phyloP scores from a whole-genome alignment of 2,888 invertebrate genomes.

The Leptinotarsa peninsularis region DNA sequence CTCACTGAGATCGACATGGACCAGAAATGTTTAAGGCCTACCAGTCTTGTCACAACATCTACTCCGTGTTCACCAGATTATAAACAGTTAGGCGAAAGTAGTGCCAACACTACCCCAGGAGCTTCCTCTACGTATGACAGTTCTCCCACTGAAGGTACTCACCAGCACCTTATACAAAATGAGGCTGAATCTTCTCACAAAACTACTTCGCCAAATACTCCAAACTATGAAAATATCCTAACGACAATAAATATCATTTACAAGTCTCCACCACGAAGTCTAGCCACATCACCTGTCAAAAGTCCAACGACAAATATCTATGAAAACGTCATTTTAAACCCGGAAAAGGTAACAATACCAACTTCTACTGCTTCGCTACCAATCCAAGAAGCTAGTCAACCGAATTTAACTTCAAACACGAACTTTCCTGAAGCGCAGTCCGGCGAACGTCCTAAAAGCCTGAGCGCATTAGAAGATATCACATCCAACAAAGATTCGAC shows the following conservation, averaged over 20 bases:
- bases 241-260: conserved; percentile 82
- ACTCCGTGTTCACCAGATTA: conserved; percentile 63
- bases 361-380: conserved; percentile 71
- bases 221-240: conserved; percentile 69
- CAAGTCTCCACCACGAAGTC: conserved; percentile 72
- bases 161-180: conserved; percentile 43
- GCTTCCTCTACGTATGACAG: conserved; percentile 56
- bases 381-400: conserved; percentile 71
- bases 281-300: conserved; percentile 54
- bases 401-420: conserved; percentile 56
- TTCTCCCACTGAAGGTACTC: conserved; percentile 50
- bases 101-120: conserved; percentile 58
- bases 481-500: conserved; percentile 49
- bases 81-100: conserved; percentile 60
- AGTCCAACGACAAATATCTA: conserved; percentile 63
- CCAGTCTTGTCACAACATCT: conserved; percentile 58
- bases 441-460: conserved; percentile 61
- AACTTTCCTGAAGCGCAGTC: conserved; percentile 35
- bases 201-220: conserved; percentile 33
- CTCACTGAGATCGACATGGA: conserved; percentile 61
- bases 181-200: conserved; percentile 37
- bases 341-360: conserved; percentile 70
- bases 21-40: conserved; percentile 52
- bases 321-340: conserved; percentile 72
- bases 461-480: conserved; percentile 61